Evolutionary conservation across 2,113 vertebrate species (phyloP), one percentile per base, ranked within the genome.

Genomic region (Crypturellus undulatus): DNA sequence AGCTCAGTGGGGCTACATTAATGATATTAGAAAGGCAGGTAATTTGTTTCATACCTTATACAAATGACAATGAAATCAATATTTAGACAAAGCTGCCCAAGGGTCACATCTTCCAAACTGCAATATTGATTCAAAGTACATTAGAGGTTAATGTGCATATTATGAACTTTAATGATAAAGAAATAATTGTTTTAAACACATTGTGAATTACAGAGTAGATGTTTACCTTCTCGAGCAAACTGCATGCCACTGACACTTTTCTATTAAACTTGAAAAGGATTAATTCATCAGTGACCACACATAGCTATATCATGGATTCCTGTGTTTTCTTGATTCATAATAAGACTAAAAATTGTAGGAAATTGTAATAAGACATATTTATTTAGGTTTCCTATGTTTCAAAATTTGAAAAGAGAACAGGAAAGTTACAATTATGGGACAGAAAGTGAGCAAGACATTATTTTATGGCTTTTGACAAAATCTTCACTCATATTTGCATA

Each of bases 11-110:
- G 91, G 73, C 72, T 97, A 98, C 94, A 97, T 97, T 98, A 98
- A 98, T 97, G 97, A 97, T 98, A 98, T 97, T 97, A 98, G 97
- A 96, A 97, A 97, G 97, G 96, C 97, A 98, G 97, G 97, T 98
- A 97, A 98, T 99, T 98, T 98, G 97, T 97, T 98, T 98, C 97
- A 98, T 97, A 98, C 94, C 97, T 97, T 98, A 98, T 98, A 98
- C 98, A 98, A 99, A 99, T 98, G 98, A 98, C 98, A 99, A 97
- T 89, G 87, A 98, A 98, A 99, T 99, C 98, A 98, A 98, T 99
- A 98, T 96, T 94, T 97, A 98, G 97, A 98, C 94, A 98, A 98
- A 98, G 97, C 97, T 98, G 96, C 98, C 97, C 96, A 97, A 93
- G 95, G 98, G 98, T 98, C 98, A 98, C 97, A 98, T 98, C 96